Evolutionary conservation across 2,888 invertebrate genomes (phyloP), one percentile per base, ranked within the genome.

Genomic region (Tanytarsus gracilentus): DNA sequence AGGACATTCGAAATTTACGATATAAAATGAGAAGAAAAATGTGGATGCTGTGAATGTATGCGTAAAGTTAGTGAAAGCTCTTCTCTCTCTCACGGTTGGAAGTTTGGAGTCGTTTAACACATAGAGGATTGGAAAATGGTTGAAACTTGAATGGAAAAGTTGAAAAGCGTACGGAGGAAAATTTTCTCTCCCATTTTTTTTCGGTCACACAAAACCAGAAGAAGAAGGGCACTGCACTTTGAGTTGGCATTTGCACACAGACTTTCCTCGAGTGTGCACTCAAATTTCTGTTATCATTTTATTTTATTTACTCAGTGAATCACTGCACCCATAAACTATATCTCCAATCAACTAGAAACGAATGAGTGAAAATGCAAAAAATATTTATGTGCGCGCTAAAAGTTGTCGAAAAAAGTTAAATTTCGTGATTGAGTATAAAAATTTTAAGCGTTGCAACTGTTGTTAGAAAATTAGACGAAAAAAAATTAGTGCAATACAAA

Each of bases 211-310:
- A 7, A 68, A 67, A 66, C 66, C 69, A 69, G 69, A 39, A 33
- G 18, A 68, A 68, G 67, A 66, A 69, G 70, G 69, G 66, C 69
- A 70, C 66, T 70, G 70, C 69, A 69, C 69, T 70, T 68, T 68
- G 5, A 48, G 26, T 30, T 55, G 39, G 40, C 55, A 55, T 33
- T 55, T 40, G 55, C 55, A 55, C 25, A 39, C 55, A 39, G 39
- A 33, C 55, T 55, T 25, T 39, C 55, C 18, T 27, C 40, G 55
- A 40, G 21, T 55, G 23, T 18, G 33, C 55, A 55, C 16, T 55
- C 26, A 55, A 27, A 55, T 53, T 53, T 53, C 33, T 53, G 53
- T 33, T 53, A 33, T 21, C 23, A n/a, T 53, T 44, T 44, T 44
- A 44, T 44, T 44, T 44, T 44, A 44, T 23, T 44, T 44, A n/a